A percentile compares a stretch with the other conserved stretches of the same genome.
Conservation (phyloP, 2,888 invertebrate species). For the Pristionchus exspectatus region DNA sequence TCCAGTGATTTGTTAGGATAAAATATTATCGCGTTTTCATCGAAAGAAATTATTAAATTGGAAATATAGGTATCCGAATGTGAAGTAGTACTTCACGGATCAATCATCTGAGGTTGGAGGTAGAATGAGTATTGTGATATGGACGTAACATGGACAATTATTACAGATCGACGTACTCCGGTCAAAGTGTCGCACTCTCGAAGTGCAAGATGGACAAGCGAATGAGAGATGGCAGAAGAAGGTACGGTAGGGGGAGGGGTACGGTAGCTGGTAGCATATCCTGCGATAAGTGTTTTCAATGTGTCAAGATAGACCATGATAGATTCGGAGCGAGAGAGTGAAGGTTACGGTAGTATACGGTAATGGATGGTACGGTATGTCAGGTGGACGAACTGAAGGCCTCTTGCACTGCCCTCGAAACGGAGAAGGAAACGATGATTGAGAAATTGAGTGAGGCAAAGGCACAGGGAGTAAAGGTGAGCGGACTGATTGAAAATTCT, state of each 20-base stretch:
- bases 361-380: not conserved
- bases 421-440: constrained; percentile 71
- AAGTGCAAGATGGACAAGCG: constrained; percentile 69
- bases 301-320: too few relatives aligned
- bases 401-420: constrained; percentile 56
- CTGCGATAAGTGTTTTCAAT: too few relatives aligned
- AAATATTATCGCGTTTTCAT: too few relatives aligned
- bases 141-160: too few relatives aligned
- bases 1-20: too few relatives aligned
- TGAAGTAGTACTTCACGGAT: not conserved
- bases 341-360: not conserved
- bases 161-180: constrained; percentile 65
- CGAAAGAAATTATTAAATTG: too few relatives aligned
- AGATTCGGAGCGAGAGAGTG: not conserved
- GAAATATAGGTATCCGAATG: not conserved
- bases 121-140: too few relatives aligned
- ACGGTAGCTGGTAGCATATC: not conserved
- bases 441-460: constrained; percentile 75
- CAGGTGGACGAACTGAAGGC: constrained; percentile 58
- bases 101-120: too few relatives aligned
- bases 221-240: constrained; percentile 72
- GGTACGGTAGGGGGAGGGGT: constrained; percentile 56
- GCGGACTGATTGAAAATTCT: not conserved
- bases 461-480: constrained; percentile 73
- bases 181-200: constrained; percentile 62